phyloP scores from a whole-genome alignment of 2,113 vertebrate species.

The Gobio gobio region DNA sequence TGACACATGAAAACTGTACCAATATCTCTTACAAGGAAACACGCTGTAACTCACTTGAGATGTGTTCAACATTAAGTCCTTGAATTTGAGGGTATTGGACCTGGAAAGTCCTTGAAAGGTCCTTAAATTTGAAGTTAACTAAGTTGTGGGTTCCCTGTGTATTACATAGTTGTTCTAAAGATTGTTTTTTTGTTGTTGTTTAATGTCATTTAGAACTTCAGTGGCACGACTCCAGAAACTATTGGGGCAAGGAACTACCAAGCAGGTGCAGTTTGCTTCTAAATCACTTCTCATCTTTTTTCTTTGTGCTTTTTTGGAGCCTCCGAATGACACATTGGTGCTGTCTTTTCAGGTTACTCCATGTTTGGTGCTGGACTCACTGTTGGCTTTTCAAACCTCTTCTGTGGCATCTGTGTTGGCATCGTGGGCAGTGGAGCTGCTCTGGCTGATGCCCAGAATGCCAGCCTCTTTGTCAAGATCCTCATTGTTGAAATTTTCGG shows the following conservation, averaged over 20 bases:
- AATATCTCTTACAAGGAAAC: too few relatives aligned
- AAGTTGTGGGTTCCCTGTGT: too few relatives aligned
- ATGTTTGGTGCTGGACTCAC: slow-evolving; percentile 99
- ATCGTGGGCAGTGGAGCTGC: slow-evolving; percentile 98
- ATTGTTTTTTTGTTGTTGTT: slow-evolving; percentile 7
- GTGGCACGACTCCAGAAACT: slow-evolving; percentile 84
- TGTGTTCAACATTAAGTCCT: too few relatives aligned
- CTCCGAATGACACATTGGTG: neutral
- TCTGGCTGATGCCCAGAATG: slow-evolving; percentile 94
- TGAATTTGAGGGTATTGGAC: too few relatives aligned
- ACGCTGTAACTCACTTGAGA: too few relatives aligned
- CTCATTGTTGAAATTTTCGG: slow-evolving; percentile 99
- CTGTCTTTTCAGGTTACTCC: slow-evolving; percentile 84
- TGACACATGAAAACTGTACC: too few relatives aligned
- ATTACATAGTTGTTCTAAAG: neutral
- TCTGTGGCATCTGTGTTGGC: slow-evolving; percentile 97
- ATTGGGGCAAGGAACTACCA: slow-evolving; percentile 94
- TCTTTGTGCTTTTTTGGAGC: neutral
- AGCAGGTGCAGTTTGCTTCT: slow-evolving; percentile 78
- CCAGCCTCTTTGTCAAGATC: slow-evolving; percentile 97
- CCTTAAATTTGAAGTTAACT: too few relatives aligned
- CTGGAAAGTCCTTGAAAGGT: too few relatives aligned
- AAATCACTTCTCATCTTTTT: neutral
- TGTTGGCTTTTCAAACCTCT: slow-evolving; percentile 97
- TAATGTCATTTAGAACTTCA: slow-evolving; percentile 81